Evolutionary conservation across 2,113 vertebrate species (phyloP).

Genomic region (Cavia porcellus): DNA sequence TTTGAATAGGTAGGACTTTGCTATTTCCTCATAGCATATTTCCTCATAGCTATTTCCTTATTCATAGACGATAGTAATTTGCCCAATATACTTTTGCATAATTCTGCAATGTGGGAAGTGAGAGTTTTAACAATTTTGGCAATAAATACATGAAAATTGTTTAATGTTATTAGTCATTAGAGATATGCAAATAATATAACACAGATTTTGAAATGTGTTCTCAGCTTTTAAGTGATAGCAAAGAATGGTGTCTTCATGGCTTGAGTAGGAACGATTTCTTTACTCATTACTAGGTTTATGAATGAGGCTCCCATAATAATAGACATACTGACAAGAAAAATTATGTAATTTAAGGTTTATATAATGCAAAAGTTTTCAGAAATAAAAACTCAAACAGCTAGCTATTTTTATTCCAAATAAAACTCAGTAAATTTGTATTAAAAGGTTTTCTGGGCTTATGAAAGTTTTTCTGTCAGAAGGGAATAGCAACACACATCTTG

Average conservation of each 20-base stretch:
- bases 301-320: background rate
- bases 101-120: background rate
- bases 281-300: background rate
- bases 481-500: constrained; percentile 7
- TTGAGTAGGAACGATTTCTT: background rate
- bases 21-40: background rate
- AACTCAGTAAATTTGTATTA: background rate
- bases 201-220: background rate
- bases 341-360: background rate
- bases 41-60: no score
- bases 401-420: constrained; percentile 16
- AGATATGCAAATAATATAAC: background rate
- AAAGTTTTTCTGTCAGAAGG: background rate
- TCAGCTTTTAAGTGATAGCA: background rate
- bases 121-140: background rate
- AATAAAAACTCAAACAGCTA: background rate
- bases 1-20: background rate
- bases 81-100: background rate
- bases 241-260: background rate
- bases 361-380: background rate
- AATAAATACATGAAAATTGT: background rate
- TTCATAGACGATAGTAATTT: background rate
- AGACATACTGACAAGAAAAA: background rate
- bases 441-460: background rate
- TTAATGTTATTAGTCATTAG: background rate